Base-by-base conservation (phyloP, 2,797 vertebrate genomes). In the Luscinia megarhynchos region DNA sequence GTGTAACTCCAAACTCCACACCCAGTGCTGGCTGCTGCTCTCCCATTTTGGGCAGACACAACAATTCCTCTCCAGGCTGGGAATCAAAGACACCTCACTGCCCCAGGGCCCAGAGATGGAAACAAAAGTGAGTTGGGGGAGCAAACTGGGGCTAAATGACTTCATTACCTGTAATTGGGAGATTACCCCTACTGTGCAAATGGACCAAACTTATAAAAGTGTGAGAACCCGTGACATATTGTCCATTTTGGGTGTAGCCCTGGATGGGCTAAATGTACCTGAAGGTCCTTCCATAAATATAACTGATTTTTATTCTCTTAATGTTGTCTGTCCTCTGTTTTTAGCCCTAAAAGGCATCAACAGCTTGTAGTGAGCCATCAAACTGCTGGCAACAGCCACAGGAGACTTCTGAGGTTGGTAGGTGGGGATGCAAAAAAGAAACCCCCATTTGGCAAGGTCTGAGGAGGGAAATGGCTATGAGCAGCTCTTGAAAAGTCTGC, bases 161-260 rank as follows among this genome's bases (percentile, higher is more conserved):
- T 38, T 38, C 38, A 38, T 38, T 38, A 38, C 38, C 38, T 38
- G 38, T 38, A 12, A 38, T 38, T 38, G 38, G 38, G 38, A 38
- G 38, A 38, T 38, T 12, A 38, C 38, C 12, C 38, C 38, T 12
- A 38, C 12, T 38, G 5, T 38, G 11, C 38, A 40, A 40, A 40
- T 40, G 40, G 40, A 40, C 4, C 30, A 50, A 32, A 50, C 38
- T 40, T 40, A 22, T 4, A 3, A 4, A 40, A 62, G 2, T 27
- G 36, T 41, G 30, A 8, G n/a, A 41, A 27, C 22, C 10, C 1
- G 0, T 40, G 29, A 38, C 12, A 15, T 1, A 0, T 48, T 0
- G 6, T 38, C 13, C 34, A 15, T n/a, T 50, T 21, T 24, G 34
- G 34, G 29, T 59, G 29, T 1, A 32, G n/a, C 10, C 27, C 15